These are phyloP conservation scores for Oscheius sp. DNA, from an alignment of 1,140 invertebrate genomes.

Conservation along the genomic window DNA sequence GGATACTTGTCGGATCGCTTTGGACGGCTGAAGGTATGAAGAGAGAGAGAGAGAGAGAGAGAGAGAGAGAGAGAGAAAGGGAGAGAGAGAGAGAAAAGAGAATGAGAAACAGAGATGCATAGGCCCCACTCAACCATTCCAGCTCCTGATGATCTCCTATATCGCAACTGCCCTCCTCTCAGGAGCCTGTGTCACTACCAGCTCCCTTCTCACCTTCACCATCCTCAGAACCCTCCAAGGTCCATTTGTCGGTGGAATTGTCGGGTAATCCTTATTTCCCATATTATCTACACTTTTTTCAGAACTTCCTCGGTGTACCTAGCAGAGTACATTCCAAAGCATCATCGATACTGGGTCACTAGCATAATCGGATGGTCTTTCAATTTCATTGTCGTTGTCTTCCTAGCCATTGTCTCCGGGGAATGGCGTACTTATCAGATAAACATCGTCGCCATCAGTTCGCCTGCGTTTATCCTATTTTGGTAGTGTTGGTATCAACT, in stretches of 20 bases:
- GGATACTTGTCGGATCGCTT: slow-evolving; percentile 15
- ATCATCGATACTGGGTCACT: slow-evolving; percentile 23
- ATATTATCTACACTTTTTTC: no score
- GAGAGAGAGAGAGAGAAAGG: no score
- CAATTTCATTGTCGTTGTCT: slow-evolving; percentile 30
- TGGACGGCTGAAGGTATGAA: slow-evolving; percentile 23
- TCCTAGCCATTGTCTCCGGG: no score
- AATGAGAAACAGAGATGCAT: no score
- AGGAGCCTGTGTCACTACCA: background rate
- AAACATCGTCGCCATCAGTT: background rate
- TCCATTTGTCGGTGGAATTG: slow-evolving; percentile 21
- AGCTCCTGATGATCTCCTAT: slow-evolving; percentile 16
- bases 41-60: no score
- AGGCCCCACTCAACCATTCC: no score
- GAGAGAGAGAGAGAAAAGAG: background rate
- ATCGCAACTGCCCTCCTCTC: background rate
- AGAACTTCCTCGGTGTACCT: slow-evolving; percentile 24
- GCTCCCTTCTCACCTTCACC: slow-evolving; percentile 10
- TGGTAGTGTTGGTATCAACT: background rate
- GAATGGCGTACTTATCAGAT: slow-evolving; percentile 32
- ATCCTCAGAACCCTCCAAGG: slow-evolving; percentile 15
- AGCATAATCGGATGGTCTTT: slow-evolving; percentile 25
- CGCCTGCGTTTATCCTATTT: slow-evolving; percentile 14
- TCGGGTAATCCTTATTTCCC: slow-evolving; percentile 2
- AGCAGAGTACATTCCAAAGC: slow-evolving; percentile 22